Evolutionary conservation across 2,113 vertebrate species (phyloP), one percentile per base, ranked within the genome.

Genomic region (Bostrychus sinensis): DNA sequence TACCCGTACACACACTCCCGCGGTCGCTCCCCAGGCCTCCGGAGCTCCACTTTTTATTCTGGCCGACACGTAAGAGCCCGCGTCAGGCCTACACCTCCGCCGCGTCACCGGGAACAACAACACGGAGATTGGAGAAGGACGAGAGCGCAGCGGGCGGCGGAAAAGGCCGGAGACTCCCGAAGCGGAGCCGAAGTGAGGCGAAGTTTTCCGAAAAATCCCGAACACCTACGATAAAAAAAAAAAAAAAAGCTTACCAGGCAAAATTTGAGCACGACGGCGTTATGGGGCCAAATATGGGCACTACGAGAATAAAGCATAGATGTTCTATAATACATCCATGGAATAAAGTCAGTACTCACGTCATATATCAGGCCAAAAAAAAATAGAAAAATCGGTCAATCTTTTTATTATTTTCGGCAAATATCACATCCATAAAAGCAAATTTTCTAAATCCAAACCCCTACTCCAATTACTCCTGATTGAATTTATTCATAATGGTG

Each of bases 41-140:
- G 90, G 89, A 91, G 95, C 95, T 95, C 94, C 95, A 95, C 95
- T 98, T 98, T n/a, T 98, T 98, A 97, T 97, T 96, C 94, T 93
- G 94, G 94, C 95, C 95, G 95, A 96, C 95, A 96, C 96, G 96
- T 98, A 98, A 96, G 95, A 97, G 95, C 95, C 95, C 96, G 96
- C 96, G 96, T 98, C 95, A 98, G 96, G 96, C 94, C n/a, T 96
- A 97, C 95, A 98, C 96, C 96, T 98, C 96, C 95, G 95, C 92
- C 96, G 96, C 96, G 96, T 98, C 96, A 98, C 96, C 95, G 90
- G 84, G 86, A 89, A 91, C 95, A 94, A 95, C 91, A 93, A 90
- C 91, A 86, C 89, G 81, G 86, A 91, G 90, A 89, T 86, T 82
- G 86, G 83, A 88, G 90, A 80, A 85, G 83, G 77, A 88, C 86